Conservation (phyloP, 2,888 invertebrate genomes). For the Caenorhabditis panamensis region DNA sequence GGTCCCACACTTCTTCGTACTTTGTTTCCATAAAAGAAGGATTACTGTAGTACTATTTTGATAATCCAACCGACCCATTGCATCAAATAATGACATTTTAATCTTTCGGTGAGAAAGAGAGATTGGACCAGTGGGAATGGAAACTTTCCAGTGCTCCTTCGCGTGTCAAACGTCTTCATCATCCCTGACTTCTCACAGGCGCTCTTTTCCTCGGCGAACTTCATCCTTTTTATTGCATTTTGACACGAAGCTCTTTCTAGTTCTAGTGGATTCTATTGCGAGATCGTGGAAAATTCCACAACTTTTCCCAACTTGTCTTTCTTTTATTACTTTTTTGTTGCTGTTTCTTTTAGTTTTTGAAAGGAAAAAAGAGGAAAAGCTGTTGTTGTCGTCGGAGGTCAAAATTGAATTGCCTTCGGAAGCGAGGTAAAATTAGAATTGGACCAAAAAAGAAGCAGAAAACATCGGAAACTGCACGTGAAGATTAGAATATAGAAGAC, state of each 20-base stretch:
- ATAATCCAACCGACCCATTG: conserved; percentile 1
- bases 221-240: conserved; percentile 46
- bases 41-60: conserved; percentile 51
- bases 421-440: conserved; percentile 6
- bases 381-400: conserved; percentile 8
- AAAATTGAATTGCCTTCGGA: conserved; percentile 13
- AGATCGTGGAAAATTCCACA: background rate
- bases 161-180: conserved; percentile 35
- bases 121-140: conserved; percentile 16
- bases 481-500: background rate
- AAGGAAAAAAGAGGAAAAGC: conserved; percentile 5
- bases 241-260: conserved; percentile 51
- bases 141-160: conserved; percentile 8
- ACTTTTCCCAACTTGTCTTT: background rate
- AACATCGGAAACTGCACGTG: background rate
- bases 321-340: conserved; percentile 8
- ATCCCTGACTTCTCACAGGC: background rate
- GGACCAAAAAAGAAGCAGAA: background rate
- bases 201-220: conserved; percentile 13
- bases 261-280: background rate
- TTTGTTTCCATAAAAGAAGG: conserved; percentile 28
- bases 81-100: conserved; percentile 48
- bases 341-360: conserved; percentile 24
- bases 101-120: conserved; percentile 31
- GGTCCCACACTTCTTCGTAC: conserved; percentile 8